Evolutionary conservation across 2,113 vertebrate species (phyloP).

Genomic region (Prolemur simus): DNA sequence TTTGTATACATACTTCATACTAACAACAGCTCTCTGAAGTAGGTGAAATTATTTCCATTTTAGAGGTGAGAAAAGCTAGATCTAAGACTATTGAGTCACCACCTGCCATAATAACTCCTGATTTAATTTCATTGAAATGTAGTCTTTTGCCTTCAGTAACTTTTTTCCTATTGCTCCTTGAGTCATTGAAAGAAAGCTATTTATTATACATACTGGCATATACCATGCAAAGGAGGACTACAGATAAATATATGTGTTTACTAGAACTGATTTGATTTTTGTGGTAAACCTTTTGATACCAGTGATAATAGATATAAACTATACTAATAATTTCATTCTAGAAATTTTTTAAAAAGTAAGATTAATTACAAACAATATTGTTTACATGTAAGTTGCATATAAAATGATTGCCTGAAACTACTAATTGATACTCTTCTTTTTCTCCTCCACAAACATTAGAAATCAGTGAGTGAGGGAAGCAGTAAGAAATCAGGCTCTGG

Average conservation of each 20-base stretch:
- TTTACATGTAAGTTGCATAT: conserved; percentile 21
- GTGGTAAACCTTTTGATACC: conserved; percentile 19
- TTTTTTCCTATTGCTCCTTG: conserved; percentile 8
- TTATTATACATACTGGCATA: neutral
- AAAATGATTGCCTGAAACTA: conserved; percentile 34
- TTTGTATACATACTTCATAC: neutral
- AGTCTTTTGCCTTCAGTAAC: neutral
- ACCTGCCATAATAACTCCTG: neutral
- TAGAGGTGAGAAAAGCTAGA: conserved; percentile 2
- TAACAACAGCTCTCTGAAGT: neutral
- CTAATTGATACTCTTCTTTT: conserved; percentile 56
- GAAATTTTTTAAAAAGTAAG: conserved; percentile 29
- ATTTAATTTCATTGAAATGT: conserved; percentile 32
- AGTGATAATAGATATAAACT: neutral
- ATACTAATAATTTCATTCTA: conserved; percentile 12
- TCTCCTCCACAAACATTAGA: conserved; percentile 82
- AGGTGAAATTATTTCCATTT: conserved; percentile 18
- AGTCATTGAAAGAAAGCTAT: conserved; percentile 30
- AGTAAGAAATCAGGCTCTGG: conserved; percentile 91
- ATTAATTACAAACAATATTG: conserved; percentile 18
- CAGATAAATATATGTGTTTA: neutral
- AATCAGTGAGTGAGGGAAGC: conserved; percentile 88
- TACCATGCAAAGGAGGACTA: neutral
- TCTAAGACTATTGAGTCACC: neutral
- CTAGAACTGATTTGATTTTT: conserved; percentile 41